These are phyloP conservation scores for Callorhinus ursinus DNA, from an alignment of 2,113 vertebrate species.

Conservation along the genomic window DNA sequence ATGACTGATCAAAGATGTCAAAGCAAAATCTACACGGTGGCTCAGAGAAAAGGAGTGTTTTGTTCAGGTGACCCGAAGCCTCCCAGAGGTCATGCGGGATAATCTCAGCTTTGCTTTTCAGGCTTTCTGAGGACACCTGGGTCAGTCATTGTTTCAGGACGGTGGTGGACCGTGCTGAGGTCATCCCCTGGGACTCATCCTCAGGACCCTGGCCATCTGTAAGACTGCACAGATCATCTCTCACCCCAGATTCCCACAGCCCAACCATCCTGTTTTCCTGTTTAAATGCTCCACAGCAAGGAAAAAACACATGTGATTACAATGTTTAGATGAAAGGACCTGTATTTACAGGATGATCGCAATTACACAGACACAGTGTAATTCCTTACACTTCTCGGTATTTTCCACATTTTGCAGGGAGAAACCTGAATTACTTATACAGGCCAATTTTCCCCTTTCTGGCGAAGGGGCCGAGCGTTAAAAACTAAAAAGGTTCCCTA, in stretches of 20 bases:
- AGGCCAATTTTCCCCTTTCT: background rate
- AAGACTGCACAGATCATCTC: background rate
- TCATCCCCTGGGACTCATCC: background rate
- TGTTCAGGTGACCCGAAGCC: slow-evolving; percentile 20
- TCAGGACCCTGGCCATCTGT: background rate
- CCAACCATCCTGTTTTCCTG: background rate
- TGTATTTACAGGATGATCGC: background rate
- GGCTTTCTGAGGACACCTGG: background rate
- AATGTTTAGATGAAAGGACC: background rate
- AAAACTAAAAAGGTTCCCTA: background rate
- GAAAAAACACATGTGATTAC: background rate
- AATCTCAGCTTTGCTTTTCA: slow-evolving; percentile 30
- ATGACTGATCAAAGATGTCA: slow-evolving; percentile 33
- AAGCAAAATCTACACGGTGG: background rate
- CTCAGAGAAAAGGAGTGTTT: slow-evolving; percentile 41
- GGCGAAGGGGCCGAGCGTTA: background rate
- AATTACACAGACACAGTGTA: background rate
- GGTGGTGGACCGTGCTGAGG: background rate
- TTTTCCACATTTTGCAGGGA: background rate
- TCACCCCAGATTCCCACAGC: background rate
- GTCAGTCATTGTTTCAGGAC: background rate
- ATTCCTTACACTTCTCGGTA: background rate
- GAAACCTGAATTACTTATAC: background rate
- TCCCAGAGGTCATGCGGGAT: background rate
- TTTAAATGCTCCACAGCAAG: background rate